phyloP scores from a whole-genome alignment of 2,113 vertebrate genomes.

The Vidua macroura region DNA sequence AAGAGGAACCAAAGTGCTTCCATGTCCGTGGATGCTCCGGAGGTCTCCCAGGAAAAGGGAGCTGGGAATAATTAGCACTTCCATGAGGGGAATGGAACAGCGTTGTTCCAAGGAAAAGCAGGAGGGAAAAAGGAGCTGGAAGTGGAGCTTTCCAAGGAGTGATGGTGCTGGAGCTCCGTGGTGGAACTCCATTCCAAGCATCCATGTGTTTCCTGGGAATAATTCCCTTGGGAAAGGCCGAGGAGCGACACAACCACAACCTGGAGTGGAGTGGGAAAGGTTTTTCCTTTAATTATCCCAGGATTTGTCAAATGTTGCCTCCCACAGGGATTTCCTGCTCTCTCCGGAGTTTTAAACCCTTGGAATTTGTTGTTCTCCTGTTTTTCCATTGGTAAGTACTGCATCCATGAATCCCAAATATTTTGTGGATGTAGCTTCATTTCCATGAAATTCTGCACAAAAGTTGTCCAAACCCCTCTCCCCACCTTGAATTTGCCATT shows the following conservation, averaged over 20 bases:
- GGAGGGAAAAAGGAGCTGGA: not conserved
- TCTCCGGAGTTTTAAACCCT: not conserved
- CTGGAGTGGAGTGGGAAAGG: not conserved
- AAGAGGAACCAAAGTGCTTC: not conserved
- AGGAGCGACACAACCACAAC: accelerated
- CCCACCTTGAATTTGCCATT: not conserved
- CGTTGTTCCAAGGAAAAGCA: not conserved
- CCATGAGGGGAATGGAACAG: not conserved
- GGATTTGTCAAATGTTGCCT: not conserved
- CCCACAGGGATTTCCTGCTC: not conserved
- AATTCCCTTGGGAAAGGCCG: not conserved
- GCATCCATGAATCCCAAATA: not conserved
- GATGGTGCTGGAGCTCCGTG: not conserved
- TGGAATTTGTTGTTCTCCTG: not conserved
- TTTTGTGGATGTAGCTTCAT: not conserved
- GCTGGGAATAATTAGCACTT: not conserved
- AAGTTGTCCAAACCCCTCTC: not conserved
- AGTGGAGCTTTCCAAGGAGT: not conserved
- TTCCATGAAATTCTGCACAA: not conserved
- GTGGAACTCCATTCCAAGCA: not conserved
- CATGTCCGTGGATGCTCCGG: not conserved
- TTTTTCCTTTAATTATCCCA: not conserved
- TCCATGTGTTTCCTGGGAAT: not conserved
- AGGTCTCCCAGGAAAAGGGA: not conserved
- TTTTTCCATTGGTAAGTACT: not conserved